Conservation (phyloP, 2,113 vertebrate genomes). For the Eretmochelys imbricata region DNA sequence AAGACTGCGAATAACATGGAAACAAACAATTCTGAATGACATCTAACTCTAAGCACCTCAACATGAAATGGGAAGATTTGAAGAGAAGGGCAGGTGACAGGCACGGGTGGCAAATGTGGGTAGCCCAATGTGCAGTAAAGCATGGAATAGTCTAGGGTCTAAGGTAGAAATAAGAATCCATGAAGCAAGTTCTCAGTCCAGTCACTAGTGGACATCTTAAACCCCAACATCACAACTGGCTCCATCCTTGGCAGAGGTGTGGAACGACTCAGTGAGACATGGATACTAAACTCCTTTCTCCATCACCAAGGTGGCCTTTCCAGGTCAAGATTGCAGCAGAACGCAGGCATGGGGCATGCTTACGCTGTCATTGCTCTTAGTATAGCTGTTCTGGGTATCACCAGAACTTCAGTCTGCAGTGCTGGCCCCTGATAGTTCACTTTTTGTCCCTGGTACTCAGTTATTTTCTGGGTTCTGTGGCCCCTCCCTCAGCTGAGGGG, state of each 20-base stretch:
- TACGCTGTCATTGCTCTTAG: not conserved
- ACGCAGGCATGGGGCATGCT: not conserved
- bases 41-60: too few species aligned
- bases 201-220: fast-evolving
- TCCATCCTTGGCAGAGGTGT: slow-evolving; percentile 32
- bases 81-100: too few species aligned
- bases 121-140: too few species aligned
- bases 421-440: not conserved
- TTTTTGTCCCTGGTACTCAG: fast-evolving
- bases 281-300: not conserved
- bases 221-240: slow-evolving; percentile 22
- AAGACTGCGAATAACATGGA: too few species aligned
- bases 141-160: too few species aligned
- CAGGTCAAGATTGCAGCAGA: not conserved
- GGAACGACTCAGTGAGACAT: not conserved
- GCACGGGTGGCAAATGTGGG: too few species aligned
- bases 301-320: not conserved
- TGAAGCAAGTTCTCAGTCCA: slow-evolving; percentile 1
- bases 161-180: not conserved
- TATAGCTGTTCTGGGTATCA: fast-evolving
- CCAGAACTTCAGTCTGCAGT: not conserved
- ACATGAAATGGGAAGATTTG: too few species aligned
- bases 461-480: not conserved
- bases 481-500: not conserved
- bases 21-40: too few species aligned